phyloP scores from a whole-genome alignment of 2,888 invertebrate species.

The Criorhina ranunculi region DNA sequence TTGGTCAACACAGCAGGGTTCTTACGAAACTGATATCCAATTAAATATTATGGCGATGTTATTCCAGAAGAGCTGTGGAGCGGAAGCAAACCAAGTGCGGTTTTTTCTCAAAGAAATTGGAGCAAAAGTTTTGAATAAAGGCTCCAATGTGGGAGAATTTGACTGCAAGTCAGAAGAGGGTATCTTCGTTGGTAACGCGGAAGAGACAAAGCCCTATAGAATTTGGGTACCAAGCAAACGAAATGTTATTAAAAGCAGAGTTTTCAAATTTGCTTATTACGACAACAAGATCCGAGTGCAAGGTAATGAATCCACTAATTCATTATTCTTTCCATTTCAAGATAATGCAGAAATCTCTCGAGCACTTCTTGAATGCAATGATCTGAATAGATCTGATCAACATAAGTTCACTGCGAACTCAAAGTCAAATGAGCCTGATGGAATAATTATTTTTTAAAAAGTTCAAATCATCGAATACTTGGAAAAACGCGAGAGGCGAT shows the following conservation, averaged over 20 bases:
- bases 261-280: constrained; percentile 17
- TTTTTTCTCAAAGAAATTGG: not conserved
- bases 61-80: constrained; percentile 15
- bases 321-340: constrained; percentile 22
- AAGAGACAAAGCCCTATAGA: constrained; percentile 31
- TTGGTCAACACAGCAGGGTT: constrained; percentile 32
- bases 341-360: not conserved
- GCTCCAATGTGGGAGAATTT: too few species aligned
- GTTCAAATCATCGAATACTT: too few species aligned
- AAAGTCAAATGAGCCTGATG: too few species aligned
- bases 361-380: not conserved
- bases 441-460: too few species aligned
- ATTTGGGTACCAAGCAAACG: constrained; percentile 21
- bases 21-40: constrained; percentile 31
- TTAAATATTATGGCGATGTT: not conserved
- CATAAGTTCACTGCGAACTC: too few species aligned
- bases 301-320: constrained; percentile 14
- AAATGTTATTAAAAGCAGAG: constrained; percentile 18
- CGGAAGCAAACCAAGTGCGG: constrained; percentile 8
- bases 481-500: not conserved
- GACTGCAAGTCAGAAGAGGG: constrained; percentile 26
- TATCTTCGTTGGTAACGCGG: constrained; percentile 28
- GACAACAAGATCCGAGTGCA: constrained; percentile 1
- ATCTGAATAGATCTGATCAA: too few species aligned
- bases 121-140: too few species aligned